A percentile compares a stretch with the other conserved stretches of the same genome.
phyloP scores from a whole-genome alignment of 37 sponge, comb jelly and placozoan genomes.

The Geodia barretti region DNA sequence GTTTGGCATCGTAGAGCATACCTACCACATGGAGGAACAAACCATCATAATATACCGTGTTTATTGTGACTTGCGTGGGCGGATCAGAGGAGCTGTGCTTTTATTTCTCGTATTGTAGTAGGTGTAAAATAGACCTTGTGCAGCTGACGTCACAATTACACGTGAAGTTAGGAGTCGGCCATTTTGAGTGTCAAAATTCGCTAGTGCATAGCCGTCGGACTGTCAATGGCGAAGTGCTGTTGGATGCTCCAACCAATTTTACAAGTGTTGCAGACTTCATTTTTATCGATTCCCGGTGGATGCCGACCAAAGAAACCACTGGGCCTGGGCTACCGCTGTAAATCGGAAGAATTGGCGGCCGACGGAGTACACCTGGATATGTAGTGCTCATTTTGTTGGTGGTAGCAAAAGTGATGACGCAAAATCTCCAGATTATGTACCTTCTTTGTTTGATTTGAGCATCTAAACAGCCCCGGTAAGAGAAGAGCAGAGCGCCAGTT shows the following conservation, averaged over 20 bases:
- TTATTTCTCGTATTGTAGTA: no score
- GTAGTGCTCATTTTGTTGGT: slow-evolving; percentile 24
- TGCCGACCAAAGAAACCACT: slow-evolving; percentile 15
- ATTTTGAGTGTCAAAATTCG: slow-evolving; percentile 27
- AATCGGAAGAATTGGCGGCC: slow-evolving; percentile 37
- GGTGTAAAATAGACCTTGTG: background rate
- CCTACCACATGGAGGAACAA: no score
- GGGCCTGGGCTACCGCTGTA: slow-evolving; percentile 59
- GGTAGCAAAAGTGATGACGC: slow-evolving; percentile 24
- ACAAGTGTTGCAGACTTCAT: slow-evolving; percentile 21
- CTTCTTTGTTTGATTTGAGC: background rate
- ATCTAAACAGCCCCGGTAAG: background rate
- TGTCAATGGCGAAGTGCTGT: slow-evolving; percentile 34
- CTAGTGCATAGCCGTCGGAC: background rate
- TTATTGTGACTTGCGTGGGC: no score
- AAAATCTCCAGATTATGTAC: slow-evolving; percentile 38
- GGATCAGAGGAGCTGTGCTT: no score
- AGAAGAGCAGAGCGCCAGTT: background rate
- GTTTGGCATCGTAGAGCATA: no score
- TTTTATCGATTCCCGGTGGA: slow-evolving; percentile 52
- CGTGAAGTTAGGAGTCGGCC: slow-evolving; percentile 1
- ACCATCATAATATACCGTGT: no score
- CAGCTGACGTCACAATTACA: background rate
- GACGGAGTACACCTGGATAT: slow-evolving; percentile 14
- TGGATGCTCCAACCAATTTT: slow-evolving; percentile 30